A percentile compares a stretch with the other conserved stretches of the same genome.
phyloP scores from a whole-genome alignment of 2,797 vertebrate species.

The Manis pentadactyla region DNA sequence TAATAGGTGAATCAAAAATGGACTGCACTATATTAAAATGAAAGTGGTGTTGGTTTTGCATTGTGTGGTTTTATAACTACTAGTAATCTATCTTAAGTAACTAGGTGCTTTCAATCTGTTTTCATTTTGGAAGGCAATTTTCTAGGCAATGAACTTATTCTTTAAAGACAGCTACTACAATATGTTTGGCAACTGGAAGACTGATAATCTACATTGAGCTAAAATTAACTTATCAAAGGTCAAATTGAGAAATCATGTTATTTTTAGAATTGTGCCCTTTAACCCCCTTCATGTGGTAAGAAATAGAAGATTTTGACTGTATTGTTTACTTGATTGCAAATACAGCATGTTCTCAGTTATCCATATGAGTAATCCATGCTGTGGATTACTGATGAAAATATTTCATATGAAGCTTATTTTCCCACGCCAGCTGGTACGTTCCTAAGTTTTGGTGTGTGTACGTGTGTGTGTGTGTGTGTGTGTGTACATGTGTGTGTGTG shows the following conservation, averaged over 20 bases:
- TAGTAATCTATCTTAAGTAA: background rate
- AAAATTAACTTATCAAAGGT: conserved; percentile 32
- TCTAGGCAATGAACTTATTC: background rate
- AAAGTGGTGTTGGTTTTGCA: background rate
- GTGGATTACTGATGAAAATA: background rate
- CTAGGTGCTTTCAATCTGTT: background rate
- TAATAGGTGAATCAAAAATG: background rate
- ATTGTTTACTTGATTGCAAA: conserved; percentile 39
- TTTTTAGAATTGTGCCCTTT: background rate
- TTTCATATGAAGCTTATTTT: background rate
- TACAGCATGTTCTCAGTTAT: background rate
- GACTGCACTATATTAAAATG: background rate
- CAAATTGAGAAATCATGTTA: background rate
- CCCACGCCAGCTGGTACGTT: background rate
- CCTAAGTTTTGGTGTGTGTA: background rate
- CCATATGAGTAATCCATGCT: background rate
- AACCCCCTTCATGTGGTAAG: background rate
- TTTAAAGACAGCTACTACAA: background rate
- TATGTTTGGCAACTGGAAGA: background rate
- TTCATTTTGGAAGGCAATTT: conserved; percentile 1
- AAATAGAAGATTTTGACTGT: background rate
- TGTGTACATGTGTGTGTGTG: background rate
- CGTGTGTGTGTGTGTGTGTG: background rate
- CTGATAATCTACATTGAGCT: background rate
- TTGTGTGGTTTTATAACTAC: background rate